Evolutionary conservation across 2,888 invertebrate genomes (phyloP), one percentile per base, ranked within the genome.

Genomic region (Maniola hyperantus): DNA sequence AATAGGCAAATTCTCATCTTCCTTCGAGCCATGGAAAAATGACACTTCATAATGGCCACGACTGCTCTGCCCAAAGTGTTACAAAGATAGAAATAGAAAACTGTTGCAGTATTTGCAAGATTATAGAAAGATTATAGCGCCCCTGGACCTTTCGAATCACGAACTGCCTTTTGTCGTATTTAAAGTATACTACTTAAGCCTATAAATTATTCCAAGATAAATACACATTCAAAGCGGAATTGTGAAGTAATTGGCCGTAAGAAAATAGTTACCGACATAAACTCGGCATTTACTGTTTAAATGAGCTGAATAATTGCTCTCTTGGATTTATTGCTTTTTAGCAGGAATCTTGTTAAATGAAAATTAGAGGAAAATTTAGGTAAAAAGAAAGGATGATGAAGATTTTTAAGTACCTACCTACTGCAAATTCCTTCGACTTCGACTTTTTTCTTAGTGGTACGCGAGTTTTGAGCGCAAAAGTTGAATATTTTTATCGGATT

Each of bases 231-330:
- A 51, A 61, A 61, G 61, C 15, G 8, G 42, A 61, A 61, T 39
- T 39, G 39, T 39, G n/a, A 61, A 61, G 61, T 61, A 61, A 61
- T 61, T 61, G 51, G 34, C 61, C 61, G 51, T 61, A 61, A 61
- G 51, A 51, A 61, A 61, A 61, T 61, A 61, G 61, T 61, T 61
- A 61, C 61, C 50, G 51, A 51, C 51, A 42, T 61, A 61, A 61
- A 51, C 39, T 20, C 39, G 39, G 51, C 51, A 51, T 61, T 61
- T 20, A 61, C 51, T 51, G 61, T 61, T 61, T 61, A 61, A 61
- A 61, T 61, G 61, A 42, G 51, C 61, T 61, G 51, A 61, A 51
- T 61, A 61, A 61, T 61, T 61, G 26, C 39, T 61, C 51, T 36
- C 26, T 26, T 39, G 42, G 61, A 61, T 61, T 61, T 61, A 61